Conservation (phyloP, 2,113 vertebrate genomes). For the human region GRCh38 chr3:140447001-140447500, state of each 20-base stretch:
- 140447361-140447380: too few relatives aligned
- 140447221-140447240: background rate
- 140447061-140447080: background rate
- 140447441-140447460: background rate
- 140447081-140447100: background rate
- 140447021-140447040: too few relatives aligned
- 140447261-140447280: background rate
- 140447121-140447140: background rate
- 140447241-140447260: background rate
- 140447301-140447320: background rate
- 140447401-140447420: rapidly evolving
- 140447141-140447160: background rate
- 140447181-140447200: background rate
- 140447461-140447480: background rate
- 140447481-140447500: background rate
- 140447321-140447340: background rate
- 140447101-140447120: background rate
- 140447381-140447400: rapidly evolving
- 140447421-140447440: background rate
- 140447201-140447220: background rate
- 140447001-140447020: background rate
- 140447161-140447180: background rate
- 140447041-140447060: background rate
- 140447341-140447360: rapidly evolving
- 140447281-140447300: background rate